phyloP scores from a whole-genome alignment of 2,113 vertebrate genomes.

The Halichoeres trimaculatus region DNA sequence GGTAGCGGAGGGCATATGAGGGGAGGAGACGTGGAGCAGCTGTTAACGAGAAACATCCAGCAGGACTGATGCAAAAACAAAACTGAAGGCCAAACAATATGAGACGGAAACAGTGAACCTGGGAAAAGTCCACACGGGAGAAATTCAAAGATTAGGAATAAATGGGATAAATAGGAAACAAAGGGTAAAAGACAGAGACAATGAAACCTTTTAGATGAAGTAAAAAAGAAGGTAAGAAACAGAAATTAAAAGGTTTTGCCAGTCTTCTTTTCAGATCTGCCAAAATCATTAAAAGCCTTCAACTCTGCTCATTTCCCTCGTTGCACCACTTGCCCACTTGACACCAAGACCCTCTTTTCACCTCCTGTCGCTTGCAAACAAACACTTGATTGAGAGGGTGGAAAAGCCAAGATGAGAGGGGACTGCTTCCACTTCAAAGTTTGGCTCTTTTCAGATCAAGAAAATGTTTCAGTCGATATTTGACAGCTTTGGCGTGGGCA shows the following conservation, averaged over 20 bases:
- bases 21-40: slow-evolving; percentile 49
- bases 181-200: too few species aligned
- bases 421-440: slow-evolving; percentile 36
- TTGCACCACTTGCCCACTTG: slow-evolving; percentile 55
- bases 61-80: slow-evolving; percentile 62
- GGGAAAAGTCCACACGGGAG: slow-evolving; percentile 72
- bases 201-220: neutral
- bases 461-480: neutral
- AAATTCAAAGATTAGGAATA: slow-evolving; percentile 20
- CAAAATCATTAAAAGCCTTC: slow-evolving; percentile 58
- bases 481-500: neutral
- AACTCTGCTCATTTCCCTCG: slow-evolving; percentile 51
- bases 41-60: slow-evolving; percentile 53
- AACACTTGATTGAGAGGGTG: slow-evolving; percentile 63
- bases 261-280: slow-evolving; percentile 24
- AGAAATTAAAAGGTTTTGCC: slow-evolving; percentile 38
- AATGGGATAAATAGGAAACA: neutral
- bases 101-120: slow-evolving; percentile 43
- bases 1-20: slow-evolving; percentile 58
- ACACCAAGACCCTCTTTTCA: slow-evolving; percentile 58
- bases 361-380: slow-evolving; percentile 63
- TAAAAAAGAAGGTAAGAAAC: neutral
- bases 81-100: slow-evolving; percentile 38
- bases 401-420: slow-evolving; percentile 42
- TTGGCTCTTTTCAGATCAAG: slow-evolving; percentile 15